phyloP scores from a whole-genome alignment of 2,888 invertebrate genomes.

The Apodemia mormo region DNA sequence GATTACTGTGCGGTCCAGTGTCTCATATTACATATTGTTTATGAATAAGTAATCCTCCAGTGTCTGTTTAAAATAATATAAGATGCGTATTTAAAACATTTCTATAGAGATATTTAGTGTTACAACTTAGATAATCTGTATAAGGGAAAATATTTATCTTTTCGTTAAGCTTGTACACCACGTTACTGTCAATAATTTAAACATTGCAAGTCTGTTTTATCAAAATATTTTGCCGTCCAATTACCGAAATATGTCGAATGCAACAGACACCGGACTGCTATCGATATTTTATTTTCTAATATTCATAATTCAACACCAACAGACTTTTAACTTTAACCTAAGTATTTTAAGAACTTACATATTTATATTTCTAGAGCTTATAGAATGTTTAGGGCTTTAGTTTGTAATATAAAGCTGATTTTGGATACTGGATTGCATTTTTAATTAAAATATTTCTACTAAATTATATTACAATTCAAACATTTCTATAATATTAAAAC shows the following conservation, averaged over 20 bases:
- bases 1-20: constrained; percentile 62
- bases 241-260: constrained; percentile 50
- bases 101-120: constrained; percentile 27
- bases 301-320: constrained; percentile 70
- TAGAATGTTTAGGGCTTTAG: constrained; percentile 74
- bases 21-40: constrained; percentile 41
- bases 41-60: constrained; percentile 27
- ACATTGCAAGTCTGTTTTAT: constrained; percentile 44
- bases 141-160: constrained; percentile 28
- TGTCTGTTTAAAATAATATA: constrained; percentile 19
- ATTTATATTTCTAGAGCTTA: constrained; percentile 77
- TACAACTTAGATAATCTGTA: constrained; percentile 18
- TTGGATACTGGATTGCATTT: constrained; percentile 37
- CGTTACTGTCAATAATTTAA: constrained; percentile 8
- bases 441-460: not conserved
- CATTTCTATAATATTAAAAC: no score
- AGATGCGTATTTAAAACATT: constrained; percentile 13
- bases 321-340: constrained; percentile 63
- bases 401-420: constrained; percentile 41
- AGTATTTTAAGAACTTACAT: constrained; percentile 55
- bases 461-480: no score
- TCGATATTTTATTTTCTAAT: constrained; percentile 50
- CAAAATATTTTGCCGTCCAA: constrained; percentile 79
- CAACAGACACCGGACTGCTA: constrained; percentile 61
- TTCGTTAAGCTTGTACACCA: constrained; percentile 9